Evolutionary conservation across 1,140 invertebrate genomes (phyloP).

Genomic region (Cepaea nemoralis): DNA sequence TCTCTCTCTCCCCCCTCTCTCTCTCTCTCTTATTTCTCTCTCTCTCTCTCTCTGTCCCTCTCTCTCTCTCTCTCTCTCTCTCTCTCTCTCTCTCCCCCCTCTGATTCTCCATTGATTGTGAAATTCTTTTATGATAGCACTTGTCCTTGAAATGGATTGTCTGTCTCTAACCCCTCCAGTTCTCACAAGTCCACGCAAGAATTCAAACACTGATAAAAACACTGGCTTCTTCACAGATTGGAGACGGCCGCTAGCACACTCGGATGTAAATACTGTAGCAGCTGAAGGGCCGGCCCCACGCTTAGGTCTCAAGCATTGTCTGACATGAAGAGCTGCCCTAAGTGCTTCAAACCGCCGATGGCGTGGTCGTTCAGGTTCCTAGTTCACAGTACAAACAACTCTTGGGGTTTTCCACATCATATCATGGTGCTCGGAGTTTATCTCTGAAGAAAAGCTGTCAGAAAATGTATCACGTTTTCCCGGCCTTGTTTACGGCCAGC

Average conservation of each 20-base stretch:
- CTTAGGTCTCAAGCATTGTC: background rate
- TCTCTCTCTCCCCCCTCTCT: background rate
- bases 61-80: background rate
- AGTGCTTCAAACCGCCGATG: background rate
- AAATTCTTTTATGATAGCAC: background rate
- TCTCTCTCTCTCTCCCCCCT: no score
- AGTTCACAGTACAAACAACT: background rate
- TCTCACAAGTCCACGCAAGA: background rate
- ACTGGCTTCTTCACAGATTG: background rate
- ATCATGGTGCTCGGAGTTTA: background rate
- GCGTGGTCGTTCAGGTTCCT: background rate
- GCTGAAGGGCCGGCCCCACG: background rate
- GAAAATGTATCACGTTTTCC: no score
- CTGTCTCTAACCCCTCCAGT: background rate
- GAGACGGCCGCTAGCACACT: background rate
- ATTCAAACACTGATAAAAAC: background rate
- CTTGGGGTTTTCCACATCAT: background rate
- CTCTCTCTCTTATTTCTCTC: background rate
- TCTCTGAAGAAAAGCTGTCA: no score
- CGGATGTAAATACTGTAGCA: background rate
- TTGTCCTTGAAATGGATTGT: background rate
- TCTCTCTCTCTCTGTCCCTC: background rate
- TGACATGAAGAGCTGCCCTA: background rate
- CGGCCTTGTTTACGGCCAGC: no score
- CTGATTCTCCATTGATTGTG: no score